Conservation (phyloP, 2,113 vertebrate species). For the Cheilinus undulatus region DNA sequence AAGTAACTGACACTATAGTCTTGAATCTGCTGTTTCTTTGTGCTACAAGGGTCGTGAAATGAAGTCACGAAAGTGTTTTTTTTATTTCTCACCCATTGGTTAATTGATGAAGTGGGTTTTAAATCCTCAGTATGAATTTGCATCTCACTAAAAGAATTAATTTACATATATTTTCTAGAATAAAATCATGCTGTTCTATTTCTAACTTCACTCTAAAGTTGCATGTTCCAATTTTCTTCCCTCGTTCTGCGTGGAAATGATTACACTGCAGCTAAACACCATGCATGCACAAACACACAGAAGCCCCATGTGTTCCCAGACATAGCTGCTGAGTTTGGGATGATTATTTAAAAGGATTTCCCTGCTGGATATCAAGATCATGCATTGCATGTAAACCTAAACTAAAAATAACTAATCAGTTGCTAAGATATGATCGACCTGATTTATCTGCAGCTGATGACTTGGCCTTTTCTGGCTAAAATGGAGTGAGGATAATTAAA, state of each 20-base stretch:
- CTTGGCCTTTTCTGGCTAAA: constrained; percentile 28
- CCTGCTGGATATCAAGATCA: constrained; percentile 30
- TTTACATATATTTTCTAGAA: constrained; percentile 70
- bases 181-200: constrained; percentile 23
- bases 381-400: constrained; percentile 44
- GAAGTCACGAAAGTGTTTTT: not conserved
- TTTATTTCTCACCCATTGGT: constrained; percentile 21
- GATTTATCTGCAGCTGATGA: constrained; percentile 50
- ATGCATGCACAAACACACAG: constrained; percentile 16
- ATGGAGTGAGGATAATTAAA: constrained; percentile 35
- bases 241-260: constrained; percentile 47
- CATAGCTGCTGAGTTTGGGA: constrained; percentile 40
- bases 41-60: constrained; percentile 6
- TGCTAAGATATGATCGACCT: constrained; percentile 70
- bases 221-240: constrained; percentile 37
- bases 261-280: constrained; percentile 38
- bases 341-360: constrained; percentile 8
- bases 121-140: constrained; percentile 62
- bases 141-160: constrained; percentile 43
- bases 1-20: not conserved
- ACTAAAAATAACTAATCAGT: constrained; percentile 68
- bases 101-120: constrained; percentile 38
- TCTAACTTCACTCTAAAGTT: constrained; percentile 45
- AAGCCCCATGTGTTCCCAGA: constrained; percentile 11
- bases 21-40: constrained; percentile 10